These are phyloP conservation scores for Metalampra italica DNA, from an alignment of 2,888 invertebrate species.

Conservation along the genomic window DNA sequence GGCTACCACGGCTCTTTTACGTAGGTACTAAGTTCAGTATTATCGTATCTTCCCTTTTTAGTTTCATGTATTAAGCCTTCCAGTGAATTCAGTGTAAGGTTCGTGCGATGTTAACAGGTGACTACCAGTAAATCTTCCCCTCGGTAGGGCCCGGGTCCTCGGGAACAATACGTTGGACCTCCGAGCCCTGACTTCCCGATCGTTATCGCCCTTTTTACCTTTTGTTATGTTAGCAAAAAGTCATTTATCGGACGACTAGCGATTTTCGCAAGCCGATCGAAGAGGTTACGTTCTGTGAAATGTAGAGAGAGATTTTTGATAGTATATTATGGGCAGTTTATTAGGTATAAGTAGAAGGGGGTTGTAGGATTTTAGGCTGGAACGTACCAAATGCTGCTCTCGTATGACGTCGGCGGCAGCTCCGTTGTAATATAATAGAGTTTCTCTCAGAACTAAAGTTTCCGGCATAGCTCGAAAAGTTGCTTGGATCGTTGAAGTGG, in stretches of 20 bases:
- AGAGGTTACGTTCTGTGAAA: not conserved
- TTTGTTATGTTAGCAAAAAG: constrained; percentile 24
- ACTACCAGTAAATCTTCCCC: constrained; percentile 3
- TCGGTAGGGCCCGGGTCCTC: not conserved
- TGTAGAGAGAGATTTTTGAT: constrained; percentile 3
- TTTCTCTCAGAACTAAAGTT: too few relatives aligned
- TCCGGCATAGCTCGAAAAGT: too few relatives aligned
- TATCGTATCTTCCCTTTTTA: too few relatives aligned
- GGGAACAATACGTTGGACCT: not conserved
- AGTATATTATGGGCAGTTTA: not conserved
- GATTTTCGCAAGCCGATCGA: constrained; percentile 5
- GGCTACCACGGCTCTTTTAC: too few relatives aligned
- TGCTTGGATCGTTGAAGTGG: too few relatives aligned
- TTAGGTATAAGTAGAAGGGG: too few relatives aligned
- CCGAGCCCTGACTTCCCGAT: constrained; percentile 9
- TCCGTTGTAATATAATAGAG: too few relatives aligned
- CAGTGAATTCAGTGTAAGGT: not conserved
- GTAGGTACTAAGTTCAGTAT: too few relatives aligned
- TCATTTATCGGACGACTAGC: constrained; percentile 18
- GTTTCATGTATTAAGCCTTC: too few relatives aligned
- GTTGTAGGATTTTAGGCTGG: too few relatives aligned
- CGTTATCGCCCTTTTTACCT: constrained; percentile 24
- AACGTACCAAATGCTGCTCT: too few relatives aligned
- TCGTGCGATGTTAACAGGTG: constrained; percentile 1
- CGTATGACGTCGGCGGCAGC: too few relatives aligned